Evolutionary conservation across 2,888 invertebrate genomes (phyloP).

Genomic region (Camptogramma bilineatum): DNA sequence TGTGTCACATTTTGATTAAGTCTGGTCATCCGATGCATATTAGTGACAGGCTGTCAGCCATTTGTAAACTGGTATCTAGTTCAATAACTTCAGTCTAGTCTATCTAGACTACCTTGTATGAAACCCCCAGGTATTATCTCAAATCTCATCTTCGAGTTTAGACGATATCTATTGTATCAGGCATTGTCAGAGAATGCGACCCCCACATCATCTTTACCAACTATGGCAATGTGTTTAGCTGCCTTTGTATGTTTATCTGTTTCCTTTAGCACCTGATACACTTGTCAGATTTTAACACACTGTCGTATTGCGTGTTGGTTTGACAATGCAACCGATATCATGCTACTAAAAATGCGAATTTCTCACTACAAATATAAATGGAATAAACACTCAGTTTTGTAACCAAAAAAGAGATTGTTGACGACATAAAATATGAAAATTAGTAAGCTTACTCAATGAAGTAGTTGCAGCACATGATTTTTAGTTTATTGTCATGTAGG

Average conservation of each 20-base stretch:
- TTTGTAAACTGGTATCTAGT: conserved; percentile 20
- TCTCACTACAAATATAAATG: neutral
- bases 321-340: neutral
- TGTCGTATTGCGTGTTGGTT: neutral
- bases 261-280: neutral
- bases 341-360: neutral
- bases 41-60: conserved; percentile 20
- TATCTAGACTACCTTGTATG: conserved; percentile 2
- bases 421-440: neutral
- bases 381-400: neutral
- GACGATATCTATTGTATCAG: too few relatives aligned
- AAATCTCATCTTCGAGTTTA: neutral
- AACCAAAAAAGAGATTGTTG: neutral
- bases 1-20: conserved; percentile 2
- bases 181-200: too few relatives aligned
- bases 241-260: neutral
- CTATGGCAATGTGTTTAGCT: neutral
- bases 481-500: too few relatives aligned
- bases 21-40: conserved; percentile 20
- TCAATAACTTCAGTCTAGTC: conserved; percentile 10
- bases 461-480: too few relatives aligned
- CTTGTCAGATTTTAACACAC: neutral
- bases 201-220: too few relatives aligned
- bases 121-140: neutral
- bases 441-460: too few relatives aligned